Evolutionary conservation across 2,797 vertebrate genomes (phyloP).

Genomic region (Rhabdomys pumilio): DNA sequence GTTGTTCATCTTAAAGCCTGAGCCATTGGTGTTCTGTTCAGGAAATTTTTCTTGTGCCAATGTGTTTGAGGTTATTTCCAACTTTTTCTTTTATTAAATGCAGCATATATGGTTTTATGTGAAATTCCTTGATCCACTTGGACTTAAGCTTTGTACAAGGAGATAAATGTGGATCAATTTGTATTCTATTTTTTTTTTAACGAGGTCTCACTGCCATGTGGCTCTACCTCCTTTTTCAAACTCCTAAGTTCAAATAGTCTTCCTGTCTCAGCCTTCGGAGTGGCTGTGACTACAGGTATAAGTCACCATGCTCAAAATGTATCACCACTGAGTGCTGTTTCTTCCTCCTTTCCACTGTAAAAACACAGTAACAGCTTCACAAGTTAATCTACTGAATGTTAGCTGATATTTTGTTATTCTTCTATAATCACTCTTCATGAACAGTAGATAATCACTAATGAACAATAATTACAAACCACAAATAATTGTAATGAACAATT

Average conservation of each 20-base stretch:
- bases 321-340: not conserved
- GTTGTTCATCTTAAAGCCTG: not conserved
- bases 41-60: not conserved
- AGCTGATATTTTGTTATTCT: slow-evolving; percentile 15
- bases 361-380: not conserved
- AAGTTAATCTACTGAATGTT: not conserved
- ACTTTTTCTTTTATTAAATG: not conserved
- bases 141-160: not conserved
- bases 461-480: slow-evolving; percentile 61
- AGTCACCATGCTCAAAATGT: not conserved
- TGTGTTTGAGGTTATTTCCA: not conserved
- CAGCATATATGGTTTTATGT: not conserved
- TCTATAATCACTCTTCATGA: not conserved
- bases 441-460: slow-evolving; percentile 21
- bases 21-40: not conserved
- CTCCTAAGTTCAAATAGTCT: not conserved
- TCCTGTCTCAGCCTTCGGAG: not conserved
- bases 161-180: not conserved
- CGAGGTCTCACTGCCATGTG: not conserved
- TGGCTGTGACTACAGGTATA: not conserved
- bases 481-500: slow-evolving; percentile 9
- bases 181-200: not conserved
- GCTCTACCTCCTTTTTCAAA: not conserved
- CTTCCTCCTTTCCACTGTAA: not conserved
- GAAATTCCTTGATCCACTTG: not conserved